Evolutionary conservation across 2,797 vertebrate species (phyloP).

Genomic region (Hipposideros larvatus): DNA sequence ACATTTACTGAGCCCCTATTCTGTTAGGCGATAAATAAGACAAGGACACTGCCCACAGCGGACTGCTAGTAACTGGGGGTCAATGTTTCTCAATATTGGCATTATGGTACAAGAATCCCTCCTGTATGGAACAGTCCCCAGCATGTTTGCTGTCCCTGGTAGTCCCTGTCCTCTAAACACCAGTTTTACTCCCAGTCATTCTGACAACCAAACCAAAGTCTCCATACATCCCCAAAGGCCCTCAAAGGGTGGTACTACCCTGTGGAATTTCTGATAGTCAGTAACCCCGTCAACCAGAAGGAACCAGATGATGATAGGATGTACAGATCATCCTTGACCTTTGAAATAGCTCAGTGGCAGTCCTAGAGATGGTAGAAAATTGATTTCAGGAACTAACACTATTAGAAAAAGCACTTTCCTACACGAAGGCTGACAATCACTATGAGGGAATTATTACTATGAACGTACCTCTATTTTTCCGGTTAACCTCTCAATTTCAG

Average conservation of each 20-base stretch:
- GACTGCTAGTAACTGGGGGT: not conserved
- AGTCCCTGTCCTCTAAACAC: not conserved
- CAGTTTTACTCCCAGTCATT: conserved; percentile 35
- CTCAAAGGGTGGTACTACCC: not conserved
- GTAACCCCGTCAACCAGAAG: not conserved
- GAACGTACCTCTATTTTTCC: conserved; percentile 91
- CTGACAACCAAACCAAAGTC: conserved; percentile 14
- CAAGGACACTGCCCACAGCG: not conserved
- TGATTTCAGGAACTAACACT: not conserved
- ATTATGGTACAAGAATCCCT: not conserved
- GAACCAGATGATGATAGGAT: not conserved
- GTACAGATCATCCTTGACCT: not conserved
- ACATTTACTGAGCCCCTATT: not conserved
- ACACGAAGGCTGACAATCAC: not conserved
- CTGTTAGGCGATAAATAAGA: not conserved
- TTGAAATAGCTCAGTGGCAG: conserved; percentile 1
- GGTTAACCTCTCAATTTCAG: conserved; percentile 90
- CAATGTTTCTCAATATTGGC: not conserved
- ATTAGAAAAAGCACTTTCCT: conserved; percentile 52
- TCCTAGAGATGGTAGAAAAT: not conserved
- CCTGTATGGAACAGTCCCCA: not conserved
- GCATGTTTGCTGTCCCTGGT: not conserved
- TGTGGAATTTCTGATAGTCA: not conserved
- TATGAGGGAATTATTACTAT: conserved; percentile 19
- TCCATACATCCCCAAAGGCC: not conserved